Evolutionary conservation across 2,797 vertebrate species (phyloP), one percentile per base, ranked within the genome.

Genomic region (Neostethus bicornis): DNA sequence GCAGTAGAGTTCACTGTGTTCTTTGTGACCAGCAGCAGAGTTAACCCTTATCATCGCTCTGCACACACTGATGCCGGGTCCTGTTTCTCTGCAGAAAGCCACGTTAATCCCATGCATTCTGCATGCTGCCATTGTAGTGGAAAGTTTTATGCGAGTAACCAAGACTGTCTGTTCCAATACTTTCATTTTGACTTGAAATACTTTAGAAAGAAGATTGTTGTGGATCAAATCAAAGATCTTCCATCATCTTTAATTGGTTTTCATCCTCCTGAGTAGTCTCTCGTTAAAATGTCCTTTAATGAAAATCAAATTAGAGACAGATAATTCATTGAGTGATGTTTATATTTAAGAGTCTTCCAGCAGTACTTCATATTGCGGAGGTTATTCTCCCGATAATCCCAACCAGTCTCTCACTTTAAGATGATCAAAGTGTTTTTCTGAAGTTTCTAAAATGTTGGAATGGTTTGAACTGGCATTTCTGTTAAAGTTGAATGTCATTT

Each of bases 71-170:
- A 41, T 34, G 43, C 28, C 5, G 26, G 43, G 25, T 41, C 6
- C 20, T 38, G 24, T 17, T 43, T 49, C 51, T 47, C 14, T 49
- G 11, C 24, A 19, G 42, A 47, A n/a, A 51, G 23, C 28, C 21
- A 51, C 24, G 19, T 29, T 16, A 25, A 43, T 61, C 58, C 32
- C 13, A 20, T 12, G n/a, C 51, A 39, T 35, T 3, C 13, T 39
- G 29, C 39, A 45, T 23, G 23, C 37, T 20, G 39, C 13, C 21
- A 51, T 44, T 38, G 32, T 34, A 47, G 46, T 52, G 47, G 39
- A 51, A 26, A 57, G 24, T 7, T 5, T 26, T 29, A 31, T 6
- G 10, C 23, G 7, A 42, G 10, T 19, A 14, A 4, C 7, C 14
- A 7, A 2, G 12, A 14, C 25, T 31, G 25, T 0, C 17, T 54